Conservation (phyloP, 1,140 invertebrate species). For the Radopholus similis region DNA sequence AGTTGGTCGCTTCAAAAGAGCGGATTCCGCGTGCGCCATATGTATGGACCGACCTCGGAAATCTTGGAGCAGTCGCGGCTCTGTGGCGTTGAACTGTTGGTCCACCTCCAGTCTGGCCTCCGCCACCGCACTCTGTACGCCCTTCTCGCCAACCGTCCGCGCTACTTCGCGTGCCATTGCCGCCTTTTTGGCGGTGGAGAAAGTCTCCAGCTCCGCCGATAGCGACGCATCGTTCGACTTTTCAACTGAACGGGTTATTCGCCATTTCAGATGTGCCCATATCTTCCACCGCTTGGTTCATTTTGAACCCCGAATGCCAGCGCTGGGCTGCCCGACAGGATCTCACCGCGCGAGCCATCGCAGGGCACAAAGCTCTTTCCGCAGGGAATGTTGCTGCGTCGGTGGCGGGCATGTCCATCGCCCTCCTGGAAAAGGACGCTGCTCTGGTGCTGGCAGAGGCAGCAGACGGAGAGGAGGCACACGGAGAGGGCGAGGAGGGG, state of each 20-base stretch:
- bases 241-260: neutral
- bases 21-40: neutral
- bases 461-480: too few species aligned
- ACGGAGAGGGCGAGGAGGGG: too few species aligned
- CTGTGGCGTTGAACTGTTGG: slow-evolving; percentile 44
- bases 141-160: slow-evolving; percentile 26
- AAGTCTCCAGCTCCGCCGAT: slow-evolving; percentile 11
- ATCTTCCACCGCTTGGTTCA: neutral
- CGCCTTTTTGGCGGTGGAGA: slow-evolving; percentile 21
- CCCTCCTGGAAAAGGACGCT: too few species aligned
- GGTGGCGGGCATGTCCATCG: too few species aligned
- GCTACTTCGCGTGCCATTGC: slow-evolving; percentile 6
- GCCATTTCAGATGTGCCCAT: neutral
- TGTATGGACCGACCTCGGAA: slow-evolving; percentile 14
- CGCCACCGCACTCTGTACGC: slow-evolving; percentile 23
- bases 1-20: slow-evolving; percentile 29
- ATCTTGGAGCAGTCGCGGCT: slow-evolving; percentile 34
- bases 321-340: neutral
- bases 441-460: too few species aligned
- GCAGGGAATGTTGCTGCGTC: slow-evolving; percentile 57
- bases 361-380: slow-evolving; percentile 52
- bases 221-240: slow-evolving; percentile 1
- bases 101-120: slow-evolving; percentile 40
- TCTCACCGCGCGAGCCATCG: slow-evolving; percentile 23
- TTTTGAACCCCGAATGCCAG: slow-evolving; percentile 11